Conservation (phyloP, 2,797 vertebrate genomes). For the Xerus rutilus region DNA sequence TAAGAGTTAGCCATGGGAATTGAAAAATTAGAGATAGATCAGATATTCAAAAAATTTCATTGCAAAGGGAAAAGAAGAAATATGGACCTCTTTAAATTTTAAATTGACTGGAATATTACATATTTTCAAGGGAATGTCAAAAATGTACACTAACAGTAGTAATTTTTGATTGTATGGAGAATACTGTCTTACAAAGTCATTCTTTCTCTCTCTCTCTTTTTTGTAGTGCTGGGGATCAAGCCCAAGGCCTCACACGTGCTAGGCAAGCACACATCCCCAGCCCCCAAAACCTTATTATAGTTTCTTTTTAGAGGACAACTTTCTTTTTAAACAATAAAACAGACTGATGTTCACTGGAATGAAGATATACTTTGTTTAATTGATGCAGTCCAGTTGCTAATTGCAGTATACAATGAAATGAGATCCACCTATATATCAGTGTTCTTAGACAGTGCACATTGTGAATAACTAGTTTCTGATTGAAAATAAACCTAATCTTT, state of each 20-base stretch:
- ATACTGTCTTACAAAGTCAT: neutral
- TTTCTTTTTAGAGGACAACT: neutral
- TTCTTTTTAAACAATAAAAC: constrained; percentile 31
- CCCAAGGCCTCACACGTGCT: neutral
- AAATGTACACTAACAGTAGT: constrained; percentile 42
- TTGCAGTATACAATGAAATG: constrained; percentile 49
- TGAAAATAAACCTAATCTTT: constrained; percentile 59
- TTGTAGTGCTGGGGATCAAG: neutral
- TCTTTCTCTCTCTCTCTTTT: neutral
- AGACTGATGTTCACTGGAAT: neutral
- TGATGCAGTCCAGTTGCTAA: neutral
- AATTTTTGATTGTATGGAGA: neutral
- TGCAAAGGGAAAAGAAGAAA: constrained; percentile 8
- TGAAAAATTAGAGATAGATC: constrained; percentile 42
- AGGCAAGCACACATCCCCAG: neutral
- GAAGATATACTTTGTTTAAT: neutral
- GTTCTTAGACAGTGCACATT: constrained; percentile 37
- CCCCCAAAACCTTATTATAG: neutral
- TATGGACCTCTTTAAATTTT: neutral
- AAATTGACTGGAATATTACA: constrained; percentile 34
- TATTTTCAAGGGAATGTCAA: constrained; percentile 54
- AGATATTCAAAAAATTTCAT: constrained; percentile 57
- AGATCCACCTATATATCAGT: neutral
- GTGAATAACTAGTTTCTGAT: constrained; percentile 31
- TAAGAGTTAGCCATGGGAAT: neutral